phyloP scores from a whole-genome alignment of 2,888 invertebrate species.

The Tipula unca region DNA sequence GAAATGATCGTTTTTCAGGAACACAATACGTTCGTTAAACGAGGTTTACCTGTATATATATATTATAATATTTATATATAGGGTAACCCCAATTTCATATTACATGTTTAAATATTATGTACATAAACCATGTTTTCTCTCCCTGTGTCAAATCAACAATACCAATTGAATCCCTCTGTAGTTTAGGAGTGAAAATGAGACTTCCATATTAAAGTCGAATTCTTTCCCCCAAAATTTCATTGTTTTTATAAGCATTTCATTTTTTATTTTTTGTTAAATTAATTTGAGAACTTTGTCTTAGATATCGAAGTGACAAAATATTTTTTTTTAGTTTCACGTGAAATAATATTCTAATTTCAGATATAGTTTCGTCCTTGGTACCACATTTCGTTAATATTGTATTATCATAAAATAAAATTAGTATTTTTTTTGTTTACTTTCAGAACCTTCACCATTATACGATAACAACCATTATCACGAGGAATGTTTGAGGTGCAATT shows the following conservation, averaged over 20 bases:
- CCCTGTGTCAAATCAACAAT: neutral
- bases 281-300: neutral
- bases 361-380: neutral
- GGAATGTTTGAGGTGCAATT: constrained; percentile 94
- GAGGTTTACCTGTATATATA: too few relatives aligned
- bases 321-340: neutral
- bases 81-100: neutral
- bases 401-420: neutral
- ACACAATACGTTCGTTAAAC: too few relatives aligned
- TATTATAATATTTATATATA: too few relatives aligned
- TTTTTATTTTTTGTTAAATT: neutral
- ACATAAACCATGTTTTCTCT: neutral
- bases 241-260: too few relatives aligned
- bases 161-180: neutral
- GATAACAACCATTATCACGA: constrained; percentile 96
- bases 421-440: constrained; percentile 33
- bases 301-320: too few relatives aligned
- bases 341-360: neutral
- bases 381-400: too few relatives aligned
- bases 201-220: neutral
- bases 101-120: neutral
- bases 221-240: neutral
- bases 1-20: too few relatives aligned
- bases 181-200: neutral
- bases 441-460: constrained; percentile 85